Evolutionary conservation across 2,113 vertebrate genomes (phyloP).

Genomic region (Platysternon megacephalum): DNA sequence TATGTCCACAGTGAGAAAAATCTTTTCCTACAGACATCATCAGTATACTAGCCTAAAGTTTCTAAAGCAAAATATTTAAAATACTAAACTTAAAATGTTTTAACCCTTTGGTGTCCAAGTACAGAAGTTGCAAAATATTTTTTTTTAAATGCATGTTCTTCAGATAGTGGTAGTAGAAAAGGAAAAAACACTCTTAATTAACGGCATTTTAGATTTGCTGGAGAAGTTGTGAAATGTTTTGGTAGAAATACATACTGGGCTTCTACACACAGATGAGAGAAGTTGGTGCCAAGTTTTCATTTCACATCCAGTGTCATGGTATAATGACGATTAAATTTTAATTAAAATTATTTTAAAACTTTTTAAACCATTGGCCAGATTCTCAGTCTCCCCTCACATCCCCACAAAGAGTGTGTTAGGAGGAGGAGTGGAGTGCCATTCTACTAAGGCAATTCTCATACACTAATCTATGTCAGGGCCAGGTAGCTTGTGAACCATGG

Average conservation of each 20-base stretch:
- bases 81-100: conserved; percentile 69
- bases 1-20: conserved; percentile 75
- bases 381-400: not conserved
- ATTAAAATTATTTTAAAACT: not conserved
- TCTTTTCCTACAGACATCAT: conserved; percentile 61
- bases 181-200: conserved; percentile 56
- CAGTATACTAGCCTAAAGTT: conserved; percentile 73
- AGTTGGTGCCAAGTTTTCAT: conserved; percentile 85
- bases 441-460: not conserved
- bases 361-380: not conserved
- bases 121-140: conserved; percentile 57
- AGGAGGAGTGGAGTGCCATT: not conserved
- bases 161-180: conserved; percentile 53
- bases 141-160: conserved; percentile 38
- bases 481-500: not conserved
- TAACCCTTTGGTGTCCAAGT: conserved; percentile 87
- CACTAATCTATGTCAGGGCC: not conserved
- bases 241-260: conserved; percentile 42
- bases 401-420: not conserved
- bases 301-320: conserved; percentile 46
- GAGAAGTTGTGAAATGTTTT: conserved; percentile 33
- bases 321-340: conserved; percentile 19
- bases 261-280: conserved; percentile 64
- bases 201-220: conserved; percentile 25
- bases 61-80: conserved; percentile 67